Base-by-base conservation (phyloP, 2,888 invertebrate genomes). In the Stenurella melanura region DNA sequence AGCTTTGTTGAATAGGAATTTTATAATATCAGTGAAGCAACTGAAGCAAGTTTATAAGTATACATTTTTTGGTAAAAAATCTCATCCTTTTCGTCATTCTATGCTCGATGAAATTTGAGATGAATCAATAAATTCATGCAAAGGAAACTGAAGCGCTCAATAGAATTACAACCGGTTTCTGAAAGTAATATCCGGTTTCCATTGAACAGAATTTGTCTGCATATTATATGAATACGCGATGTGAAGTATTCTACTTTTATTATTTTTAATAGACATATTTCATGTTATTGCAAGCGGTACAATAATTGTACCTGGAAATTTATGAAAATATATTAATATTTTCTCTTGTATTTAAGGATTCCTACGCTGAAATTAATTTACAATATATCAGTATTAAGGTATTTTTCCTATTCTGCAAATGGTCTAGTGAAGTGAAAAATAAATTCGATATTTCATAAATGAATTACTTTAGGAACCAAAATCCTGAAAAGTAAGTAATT, bases 151-250 rank as follows among this genome's bases (percentile, higher is more conserved):
- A 69, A 74, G 68, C 71, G 74, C 73, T 64, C 76, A 77, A 79
- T 77, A 77, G 76, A 77, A 74, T 74, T 74, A 77, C 76, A 79
- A 75, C 74, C 73, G 71, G 74, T 79, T 78, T 76, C 76, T 79
- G 74, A 77, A 75, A 74, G 79, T 74, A 79, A 79, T 79, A 79
- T 79, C 78, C 78, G 78, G 73, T 76, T 73, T 75, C 70, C 63
- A 69, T 69, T 68, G 73, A 73, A 73, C 70, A 64, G 63, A 76
- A 57, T 63, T 73, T 66, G 72, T 68, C 68, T 73, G 75, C 69
- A 68, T 72, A 77, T 67, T 58, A 66, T 71, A 71, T 21, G 42
- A 64, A 58, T 57, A 58, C 58, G 54, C 21, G 34, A 73, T 26
- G 64, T 34, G 64, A 12, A 54, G 38, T 38, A 17, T 50, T 72